Evolutionary conservation across 2,113 vertebrate species (phyloP).

Genomic region (Calidris pugnax): DNA sequence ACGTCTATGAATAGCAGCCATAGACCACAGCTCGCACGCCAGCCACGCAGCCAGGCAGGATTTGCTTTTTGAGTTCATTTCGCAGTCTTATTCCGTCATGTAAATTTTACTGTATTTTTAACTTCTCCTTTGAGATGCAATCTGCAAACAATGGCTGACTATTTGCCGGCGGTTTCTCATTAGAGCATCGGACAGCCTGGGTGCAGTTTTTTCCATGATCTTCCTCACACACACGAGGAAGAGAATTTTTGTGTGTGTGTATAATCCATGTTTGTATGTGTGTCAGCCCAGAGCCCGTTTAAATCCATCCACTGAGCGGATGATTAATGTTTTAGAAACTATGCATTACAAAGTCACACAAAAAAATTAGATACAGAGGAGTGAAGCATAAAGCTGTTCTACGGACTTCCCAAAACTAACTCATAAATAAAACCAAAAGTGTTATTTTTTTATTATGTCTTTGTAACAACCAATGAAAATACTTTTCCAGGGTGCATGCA

Average conservation of each 20-base stretch:
- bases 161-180: background rate
- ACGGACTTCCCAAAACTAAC: background rate
- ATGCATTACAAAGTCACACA: background rate
- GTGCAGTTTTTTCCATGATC: background rate
- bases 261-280: background rate
- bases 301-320: background rate
- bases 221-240: background rate
- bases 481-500: background rate
- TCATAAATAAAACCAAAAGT: background rate
- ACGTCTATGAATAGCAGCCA: conserved; percentile 66
- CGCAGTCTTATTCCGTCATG: background rate
- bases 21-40: conserved; percentile 28
- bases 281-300: background rate
- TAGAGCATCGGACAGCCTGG: background rate
- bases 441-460: background rate
- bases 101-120: conserved; percentile 23
- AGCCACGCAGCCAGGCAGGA: background rate
- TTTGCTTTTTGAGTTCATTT: conserved; percentile 14
- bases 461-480: background rate
- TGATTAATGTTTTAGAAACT: background rate
- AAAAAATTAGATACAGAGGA: background rate
- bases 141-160: background rate
- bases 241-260: background rate
- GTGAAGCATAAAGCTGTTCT: background rate
- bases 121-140: background rate